Evolutionary conservation across 2,113 vertebrate genomes (phyloP), one percentile per base, ranked within the genome.

Genomic region (Origma solitaria): DNA sequence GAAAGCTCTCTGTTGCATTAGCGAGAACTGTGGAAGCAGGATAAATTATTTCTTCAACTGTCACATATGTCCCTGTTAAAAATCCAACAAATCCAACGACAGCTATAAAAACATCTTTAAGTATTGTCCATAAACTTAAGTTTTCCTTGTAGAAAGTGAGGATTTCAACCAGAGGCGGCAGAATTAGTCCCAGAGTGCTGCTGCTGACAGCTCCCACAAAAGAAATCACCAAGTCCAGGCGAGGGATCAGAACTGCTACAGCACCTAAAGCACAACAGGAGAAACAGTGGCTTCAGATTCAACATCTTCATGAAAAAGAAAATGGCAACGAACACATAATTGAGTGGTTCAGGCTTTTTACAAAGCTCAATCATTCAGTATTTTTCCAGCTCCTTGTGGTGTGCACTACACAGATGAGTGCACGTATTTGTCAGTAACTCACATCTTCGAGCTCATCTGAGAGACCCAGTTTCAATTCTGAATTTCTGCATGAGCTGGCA

Each of bases 171-270:
- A 99, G 80, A 7, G 99, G 99, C 0, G 99, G 99, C 24, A 99
- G 95, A 95, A 99, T 97, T 57, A 99, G 98, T 22, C 98, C 98
- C 89, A 99, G 88, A 2, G 98, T 98, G 69, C 98, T 99, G 97
- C 99, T 99, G 97, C 98, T 98, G 83, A 99, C 98, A 0, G 99
- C 98, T 19, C 99, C 99, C 0, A 99, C 98, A 0, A 99, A 97
- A 33, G 99, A 98, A 93, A 99, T 99, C 54, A 99, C 99, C 61
- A 99, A 95, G 95, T 99, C 99, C 16, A 99, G 97, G 33, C 98
- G 98, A 53, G 99, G 99, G 86, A 99, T 98, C 71, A 98, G 96
- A 92, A 98, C 62, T 0, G 98, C 98, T 17, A 98, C 95, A 8
- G 98, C 98, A 98, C 98, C 98, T 98, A 37, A 70, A 96, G 89